Conservation (phyloP, 1,140 invertebrate genomes). For the Ladona fulva region DNA sequence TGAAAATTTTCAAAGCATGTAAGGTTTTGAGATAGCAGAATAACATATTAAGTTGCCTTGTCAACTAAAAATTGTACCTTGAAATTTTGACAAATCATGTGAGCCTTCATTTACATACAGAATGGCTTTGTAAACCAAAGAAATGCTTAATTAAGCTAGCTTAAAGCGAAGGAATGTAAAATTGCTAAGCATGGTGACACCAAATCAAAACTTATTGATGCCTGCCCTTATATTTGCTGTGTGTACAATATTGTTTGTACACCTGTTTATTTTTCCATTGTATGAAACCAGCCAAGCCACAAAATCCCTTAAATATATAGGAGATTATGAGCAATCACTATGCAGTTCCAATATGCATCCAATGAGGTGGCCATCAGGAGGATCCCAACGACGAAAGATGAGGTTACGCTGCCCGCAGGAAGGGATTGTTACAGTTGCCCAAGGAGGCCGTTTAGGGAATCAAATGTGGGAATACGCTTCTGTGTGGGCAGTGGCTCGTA, state of each 20-base stretch:
- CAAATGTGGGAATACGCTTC: conserved; percentile 56
- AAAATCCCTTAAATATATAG: not conserved
- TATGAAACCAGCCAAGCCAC: conserved; percentile 7
- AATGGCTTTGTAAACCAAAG: not conserved
- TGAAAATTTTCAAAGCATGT: not conserved
- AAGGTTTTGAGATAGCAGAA: not conserved
- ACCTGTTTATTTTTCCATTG: conserved; percentile 10
- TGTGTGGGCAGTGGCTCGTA: conserved; percentile 45
- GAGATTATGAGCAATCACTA: not conserved
- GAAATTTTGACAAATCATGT: not conserved
- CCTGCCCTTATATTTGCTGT: conserved; percentile 4
- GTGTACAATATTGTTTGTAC: not conserved
- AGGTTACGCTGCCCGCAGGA: conserved; percentile 37
- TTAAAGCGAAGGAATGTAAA: not conserved
- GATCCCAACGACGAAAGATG: not conserved
- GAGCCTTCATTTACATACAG: not conserved
- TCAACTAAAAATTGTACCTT: not conserved
- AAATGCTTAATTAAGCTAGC: not conserved
- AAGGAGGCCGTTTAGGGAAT: conserved; percentile 51
- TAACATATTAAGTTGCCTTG: not conserved
- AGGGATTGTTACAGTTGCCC: conserved; percentile 45
- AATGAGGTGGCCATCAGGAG: not conserved
- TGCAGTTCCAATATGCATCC: conserved; percentile 3
- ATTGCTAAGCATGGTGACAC: conserved; percentile 4
- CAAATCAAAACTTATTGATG: not conserved